Base-by-base conservation (phyloP, 2,797 vertebrate genomes). In the Apogon talboti region DNA sequence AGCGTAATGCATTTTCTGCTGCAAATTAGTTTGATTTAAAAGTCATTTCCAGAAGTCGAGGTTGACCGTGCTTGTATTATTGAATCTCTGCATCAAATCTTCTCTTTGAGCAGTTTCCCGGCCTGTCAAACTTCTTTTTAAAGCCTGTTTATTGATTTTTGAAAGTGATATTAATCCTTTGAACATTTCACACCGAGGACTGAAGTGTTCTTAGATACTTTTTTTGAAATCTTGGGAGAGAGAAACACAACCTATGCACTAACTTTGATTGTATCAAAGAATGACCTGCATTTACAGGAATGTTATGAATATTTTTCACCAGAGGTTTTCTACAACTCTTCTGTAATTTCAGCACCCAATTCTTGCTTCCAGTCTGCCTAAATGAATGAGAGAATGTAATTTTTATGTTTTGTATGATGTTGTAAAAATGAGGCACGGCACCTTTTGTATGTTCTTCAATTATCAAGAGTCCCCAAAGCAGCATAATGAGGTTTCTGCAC, bases 281-380 rank as follows among this genome's bases (percentile, higher is more conserved):
- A 2, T 14, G 6, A 3, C 30, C 19, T 1, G 7, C 46, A 48
- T 48, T 30, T n/a, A 28, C 24, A 14, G 1, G 19, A 21, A 7
- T 21, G 14, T 15, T 14, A 11, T 19, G 33, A 38, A 54, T 21
- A 16, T 30, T 55, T 24, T 42, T 7, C 19, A 42, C 6, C 15
- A 37, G 15, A 55, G 33, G 16, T 37, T 59, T 47, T 21, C 30
- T 24, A 45, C 41, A 35, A 7, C 3, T 45, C 6, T 11, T 46
- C 11, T 38, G 9, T 59, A 47, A 42, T 40, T 61, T 16, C 14
- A 49, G 11, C 8, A 12, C 37, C 44, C 44, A 38, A 11, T 38
- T 59, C 16, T 38, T 59, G 21, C 18, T 47, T 16, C 14, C 11
- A 61, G 58, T 50, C 37, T 50, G 33, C 43, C 18, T 13, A 30